These are phyloP conservation scores for Actenoides lindsayi DNA, from an alignment of 2,113 vertebrate genomes.

Conservation along the genomic window DNA sequence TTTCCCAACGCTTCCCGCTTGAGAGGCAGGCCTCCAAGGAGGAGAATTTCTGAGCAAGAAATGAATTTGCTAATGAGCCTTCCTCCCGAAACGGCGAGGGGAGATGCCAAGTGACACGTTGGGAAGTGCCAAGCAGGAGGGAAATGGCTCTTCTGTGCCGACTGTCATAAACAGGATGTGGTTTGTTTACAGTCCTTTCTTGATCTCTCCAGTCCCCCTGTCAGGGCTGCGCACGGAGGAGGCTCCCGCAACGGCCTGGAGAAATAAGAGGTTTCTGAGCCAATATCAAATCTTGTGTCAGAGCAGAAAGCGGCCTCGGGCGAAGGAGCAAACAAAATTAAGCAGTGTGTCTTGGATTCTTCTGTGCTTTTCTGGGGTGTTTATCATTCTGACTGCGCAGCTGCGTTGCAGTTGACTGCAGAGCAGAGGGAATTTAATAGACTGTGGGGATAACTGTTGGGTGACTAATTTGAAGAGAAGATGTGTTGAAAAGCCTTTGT, in stretches of 20 bases:
- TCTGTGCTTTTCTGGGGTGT: conserved; percentile 3
- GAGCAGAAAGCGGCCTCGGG: conserved; percentile 23
- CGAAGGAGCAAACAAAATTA: conserved; percentile 51
- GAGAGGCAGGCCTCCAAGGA: neutral
- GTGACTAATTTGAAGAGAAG: neutral
- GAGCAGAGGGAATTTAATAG: neutral
- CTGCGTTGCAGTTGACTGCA: neutral
- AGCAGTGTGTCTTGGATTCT: conserved; percentile 39
- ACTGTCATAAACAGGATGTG: neutral
- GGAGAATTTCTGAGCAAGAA: conserved; percentile 5
- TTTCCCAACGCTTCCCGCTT: neutral
- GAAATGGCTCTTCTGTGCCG: conserved; percentile 12
- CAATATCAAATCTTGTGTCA: neutral
- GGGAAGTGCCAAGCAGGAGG: conserved; percentile 45
- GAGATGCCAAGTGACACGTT: conserved; percentile 3
- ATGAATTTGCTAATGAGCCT: conserved; percentile 27
- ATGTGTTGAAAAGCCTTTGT: neutral
- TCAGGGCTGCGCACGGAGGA: neutral
- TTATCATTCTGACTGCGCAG: conserved; percentile 4
- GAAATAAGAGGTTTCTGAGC: neutral
- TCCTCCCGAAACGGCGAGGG: neutral
- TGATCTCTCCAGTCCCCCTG: neutral
- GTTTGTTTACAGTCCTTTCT: conserved; percentile 1
- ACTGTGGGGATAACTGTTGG: neutral
- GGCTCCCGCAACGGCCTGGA: neutral